A percentile compares a stretch with the other conserved stretches of the same genome.
phyloP scores from a whole-genome alignment of 2,797 vertebrate species.

The Amazona finschi region DNA sequence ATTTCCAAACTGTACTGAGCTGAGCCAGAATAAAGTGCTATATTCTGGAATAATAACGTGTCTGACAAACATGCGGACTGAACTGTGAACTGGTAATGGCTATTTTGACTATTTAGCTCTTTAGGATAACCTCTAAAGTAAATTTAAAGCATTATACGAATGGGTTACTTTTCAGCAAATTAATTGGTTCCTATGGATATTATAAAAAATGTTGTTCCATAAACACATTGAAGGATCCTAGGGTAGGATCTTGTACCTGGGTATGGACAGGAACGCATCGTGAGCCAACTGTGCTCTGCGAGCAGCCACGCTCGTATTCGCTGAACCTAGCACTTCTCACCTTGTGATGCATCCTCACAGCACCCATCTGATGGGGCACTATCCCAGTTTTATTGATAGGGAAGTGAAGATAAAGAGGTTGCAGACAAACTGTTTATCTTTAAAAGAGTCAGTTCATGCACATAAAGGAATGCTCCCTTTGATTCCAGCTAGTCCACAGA shows the following conservation, averaged over 20 bases:
- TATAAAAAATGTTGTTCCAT: background rate
- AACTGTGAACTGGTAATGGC: background rate
- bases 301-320: fast-evolving
- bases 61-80: background rate
- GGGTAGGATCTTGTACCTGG: background rate
- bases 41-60: background rate
- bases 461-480: background rate
- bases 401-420: conserved; percentile 5
- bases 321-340: background rate
- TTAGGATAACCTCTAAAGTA: background rate
- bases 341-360: background rate
- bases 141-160: background rate
- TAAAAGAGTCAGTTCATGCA: background rate
- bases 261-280: background rate
- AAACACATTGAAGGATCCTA: background rate
- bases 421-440: conserved; percentile 13
- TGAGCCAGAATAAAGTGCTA: background rate
- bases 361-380: background rate
- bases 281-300: background rate
- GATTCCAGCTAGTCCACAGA: background rate
- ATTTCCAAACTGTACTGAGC: background rate
- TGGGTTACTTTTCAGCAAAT: background rate
- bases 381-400: background rate
- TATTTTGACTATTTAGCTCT: background rate
- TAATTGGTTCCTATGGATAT: background rate